These are phyloP conservation scores for Semaprochilodus insignis DNA, from an alignment of 2,797 vertebrate species.

Conservation along the genomic window DNA sequence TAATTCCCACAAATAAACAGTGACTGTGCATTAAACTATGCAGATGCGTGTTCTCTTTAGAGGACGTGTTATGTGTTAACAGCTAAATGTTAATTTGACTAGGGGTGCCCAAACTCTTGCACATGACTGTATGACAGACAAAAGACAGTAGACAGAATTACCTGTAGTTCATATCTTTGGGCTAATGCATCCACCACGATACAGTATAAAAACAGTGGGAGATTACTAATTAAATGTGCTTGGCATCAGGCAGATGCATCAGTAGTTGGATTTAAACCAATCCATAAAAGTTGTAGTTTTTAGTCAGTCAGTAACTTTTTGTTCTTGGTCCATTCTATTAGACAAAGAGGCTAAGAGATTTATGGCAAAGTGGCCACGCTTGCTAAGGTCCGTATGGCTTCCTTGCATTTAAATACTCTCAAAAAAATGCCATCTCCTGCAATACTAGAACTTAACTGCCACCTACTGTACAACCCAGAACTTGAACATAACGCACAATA, in stretches of 20 bases:
- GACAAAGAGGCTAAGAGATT: background rate
- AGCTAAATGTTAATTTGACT: too few species aligned
- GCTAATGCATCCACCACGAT: background rate
- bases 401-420: background rate
- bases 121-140: background rate
- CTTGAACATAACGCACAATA: background rate
- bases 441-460: background rate
- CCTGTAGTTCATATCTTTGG: background rate
- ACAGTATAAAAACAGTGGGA: background rate
- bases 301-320: slow-evolving; percentile 6
- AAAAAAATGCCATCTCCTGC: background rate
- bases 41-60: too few species aligned
- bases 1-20: background rate
- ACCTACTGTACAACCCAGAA: background rate
- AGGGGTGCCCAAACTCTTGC: too few species aligned
- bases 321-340: background rate
- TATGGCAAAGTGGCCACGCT: background rate
- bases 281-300: background rate
- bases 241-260: background rate
- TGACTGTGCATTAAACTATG: background rate
- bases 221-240: background rate
- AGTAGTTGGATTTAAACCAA: background rate
- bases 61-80: too few species aligned
- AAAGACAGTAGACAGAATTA: background rate
- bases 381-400: background rate